Percentiles rank a stretch among this genome's conserved stretches.
Conservation (phyloP, 2,113 vertebrate genomes). For the Gasterosteus nipponicus region DNA sequence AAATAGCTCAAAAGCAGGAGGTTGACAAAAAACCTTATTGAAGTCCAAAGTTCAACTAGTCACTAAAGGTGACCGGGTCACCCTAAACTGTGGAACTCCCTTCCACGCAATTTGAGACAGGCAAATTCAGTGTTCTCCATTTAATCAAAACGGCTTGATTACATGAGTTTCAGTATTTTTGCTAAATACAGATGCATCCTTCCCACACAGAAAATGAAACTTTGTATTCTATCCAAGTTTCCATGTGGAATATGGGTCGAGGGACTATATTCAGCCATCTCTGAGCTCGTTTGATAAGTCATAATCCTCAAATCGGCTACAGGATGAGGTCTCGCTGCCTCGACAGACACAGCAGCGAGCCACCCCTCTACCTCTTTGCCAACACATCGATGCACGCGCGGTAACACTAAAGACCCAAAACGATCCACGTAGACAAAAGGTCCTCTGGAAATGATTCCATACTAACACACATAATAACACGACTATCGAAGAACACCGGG, state of each 20-base stretch:
- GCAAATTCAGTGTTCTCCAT: too few species aligned
- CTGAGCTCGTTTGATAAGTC: constrained; percentile 50
- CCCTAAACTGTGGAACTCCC: too few species aligned
- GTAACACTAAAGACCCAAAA: not conserved
- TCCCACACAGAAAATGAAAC: not conserved
- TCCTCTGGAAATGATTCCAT: not conserved
- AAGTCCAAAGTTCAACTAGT: too few species aligned
- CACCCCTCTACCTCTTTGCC: constrained; percentile 6
- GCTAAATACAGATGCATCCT: not conserved
- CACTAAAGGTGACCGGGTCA: too few species aligned
- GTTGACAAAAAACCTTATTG: not conserved
- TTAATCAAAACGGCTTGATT: too few species aligned
- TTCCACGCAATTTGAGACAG: too few species aligned
- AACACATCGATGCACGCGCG: not conserved
- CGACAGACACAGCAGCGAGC: not conserved
- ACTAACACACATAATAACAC: not conserved
- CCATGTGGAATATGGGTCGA: constrained; percentile 35
- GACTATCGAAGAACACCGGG: not conserved
- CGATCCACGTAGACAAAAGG: not conserved
- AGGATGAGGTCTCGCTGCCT: constrained; percentile 20
- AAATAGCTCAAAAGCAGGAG: not conserved
- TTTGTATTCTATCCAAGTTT: not conserved
- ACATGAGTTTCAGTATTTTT: not conserved
- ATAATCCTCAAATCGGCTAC: constrained; percentile 57
- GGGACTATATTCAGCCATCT: constrained; percentile 23